Evolutionary conservation across 2,113 vertebrate species (phyloP), one percentile per base, ranked within the genome.

Genomic region (Triplophysa rosa): DNA sequence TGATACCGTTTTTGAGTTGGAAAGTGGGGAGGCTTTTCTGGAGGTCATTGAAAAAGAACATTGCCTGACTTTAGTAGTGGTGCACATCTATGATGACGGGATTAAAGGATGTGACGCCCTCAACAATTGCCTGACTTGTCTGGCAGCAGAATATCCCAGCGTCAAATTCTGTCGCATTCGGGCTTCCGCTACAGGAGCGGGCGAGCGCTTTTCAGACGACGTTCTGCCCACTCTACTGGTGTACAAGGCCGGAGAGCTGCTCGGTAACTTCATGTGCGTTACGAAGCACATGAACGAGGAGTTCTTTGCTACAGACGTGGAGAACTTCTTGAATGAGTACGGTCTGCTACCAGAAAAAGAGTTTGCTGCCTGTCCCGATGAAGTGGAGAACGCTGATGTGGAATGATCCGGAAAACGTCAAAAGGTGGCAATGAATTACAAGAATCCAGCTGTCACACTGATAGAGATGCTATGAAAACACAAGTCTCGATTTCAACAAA

Each of bases 151-250:
- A 80, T 97, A 98, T 61, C 87, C 95, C 70, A 92, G 91, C 0
- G 95, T 98, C 2, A 99, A 95, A 88, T 99, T 99, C 89, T 99
- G 98, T 92, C 95, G 94, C 88, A 98, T 99, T 78, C 95, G 93
- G 80, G 96, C 96, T 21, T 94, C 94, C 0, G 67, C 92, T 21
- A 97, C 97, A 0, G 97, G 97, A 0, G 96, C 98, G 0, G 89
- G 90, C 0, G 96, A 99, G 29, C 95, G 95, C 71, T 99, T 99
- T 89, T 94, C 96, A 0, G 90, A 89, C 0, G 92, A 95, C 7
- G 94, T 98, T 12, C 94, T 99, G 58, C 98, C 98, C 7, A 93
- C 96, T 0, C 80, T 99, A 40, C 91, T 99, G 2, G 93, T 98
- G 73, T 99, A 99, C 86, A 99, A 96, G 89, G 96, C 94, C 0